Conservation (phyloP, 1,140 invertebrate species). For the Trichomalopsis sarcophagae region DNA sequence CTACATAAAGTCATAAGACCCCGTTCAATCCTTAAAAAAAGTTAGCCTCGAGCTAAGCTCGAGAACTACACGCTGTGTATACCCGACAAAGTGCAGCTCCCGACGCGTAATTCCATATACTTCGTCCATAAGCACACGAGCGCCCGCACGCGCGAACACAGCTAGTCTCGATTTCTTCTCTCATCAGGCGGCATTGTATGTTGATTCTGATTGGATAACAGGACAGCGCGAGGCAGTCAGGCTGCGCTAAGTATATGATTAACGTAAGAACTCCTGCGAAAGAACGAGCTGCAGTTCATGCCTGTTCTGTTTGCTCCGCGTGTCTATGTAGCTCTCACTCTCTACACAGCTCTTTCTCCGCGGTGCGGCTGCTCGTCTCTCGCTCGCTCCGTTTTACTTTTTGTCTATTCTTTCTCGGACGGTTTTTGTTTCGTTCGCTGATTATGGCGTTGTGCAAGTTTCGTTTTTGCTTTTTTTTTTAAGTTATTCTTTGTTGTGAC, state of each 20-base stretch:
- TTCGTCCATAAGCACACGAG: not conserved
- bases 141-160: not conserved
- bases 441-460: not conserved
- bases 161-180: not conserved
- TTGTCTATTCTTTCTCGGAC: not conserved
- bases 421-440: not conserved
- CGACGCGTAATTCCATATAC: slow-evolving; percentile 14
- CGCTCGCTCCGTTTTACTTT: not conserved
- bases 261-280: slow-evolving; percentile 28
- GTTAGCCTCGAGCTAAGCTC: not conserved
- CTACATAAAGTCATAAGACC: too few relatives aligned
- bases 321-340: not conserved
- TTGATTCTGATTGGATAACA: slow-evolving; percentile 58
- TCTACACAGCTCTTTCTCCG: not conserved
- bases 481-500: too few relatives aligned
- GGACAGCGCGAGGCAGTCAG: not conserved
- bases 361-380: not conserved
- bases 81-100: not conserved
- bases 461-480: too few relatives aligned
- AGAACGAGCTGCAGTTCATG: not conserved
- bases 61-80: too few relatives aligned
- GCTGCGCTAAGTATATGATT: slow-evolving; percentile 37
- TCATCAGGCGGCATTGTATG: slow-evolving; percentile 55
- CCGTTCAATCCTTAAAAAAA: not conserved
- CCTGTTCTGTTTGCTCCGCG: not conserved